These are phyloP conservation scores for Nasonia giraulti DNA, from an alignment of 1,140 invertebrate species.

Conservation along the genomic window DNA sequence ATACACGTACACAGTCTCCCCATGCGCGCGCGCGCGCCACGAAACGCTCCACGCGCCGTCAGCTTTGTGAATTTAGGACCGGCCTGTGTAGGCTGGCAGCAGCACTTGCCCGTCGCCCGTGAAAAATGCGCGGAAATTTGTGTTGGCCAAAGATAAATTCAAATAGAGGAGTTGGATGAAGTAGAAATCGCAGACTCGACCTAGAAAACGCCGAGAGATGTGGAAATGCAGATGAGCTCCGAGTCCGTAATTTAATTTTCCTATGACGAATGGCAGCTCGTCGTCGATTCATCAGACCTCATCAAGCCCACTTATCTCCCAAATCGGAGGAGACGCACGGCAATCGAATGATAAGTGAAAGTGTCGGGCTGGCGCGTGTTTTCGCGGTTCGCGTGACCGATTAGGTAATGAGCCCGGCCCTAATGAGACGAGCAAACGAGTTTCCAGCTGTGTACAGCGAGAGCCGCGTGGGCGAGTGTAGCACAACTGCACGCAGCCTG, in stretches of 20 bases:
- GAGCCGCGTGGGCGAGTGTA: not conserved
- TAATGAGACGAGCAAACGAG: conserved; percentile 36
- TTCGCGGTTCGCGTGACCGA: conserved; percentile 40
- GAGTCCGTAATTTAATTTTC: not conserved
- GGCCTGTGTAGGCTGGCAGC: conserved; percentile 43
- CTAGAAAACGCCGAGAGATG: too few relatives aligned
- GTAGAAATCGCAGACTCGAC: too few relatives aligned
- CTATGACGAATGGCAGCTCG: not conserved
- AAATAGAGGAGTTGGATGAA: conserved; percentile 53
- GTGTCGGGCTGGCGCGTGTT: conserved; percentile 14
- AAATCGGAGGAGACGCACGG: not conserved
- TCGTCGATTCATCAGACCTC: not conserved
- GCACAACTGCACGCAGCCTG: not conserved
- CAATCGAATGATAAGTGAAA: conserved; percentile 23
- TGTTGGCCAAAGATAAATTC: conserved; percentile 61
- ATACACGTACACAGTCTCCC: not conserved
- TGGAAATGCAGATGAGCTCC: not conserved
- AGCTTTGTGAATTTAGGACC: conserved; percentile 60
- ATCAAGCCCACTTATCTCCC: not conserved
- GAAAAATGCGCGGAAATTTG: conserved; percentile 60
- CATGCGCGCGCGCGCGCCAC: conserved; percentile 28
- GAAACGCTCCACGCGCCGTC: conserved; percentile 61
- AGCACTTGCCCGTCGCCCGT: conserved; percentile 52
- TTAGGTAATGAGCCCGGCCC: conserved; percentile 41
- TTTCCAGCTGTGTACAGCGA: too few relatives aligned